These are phyloP conservation scores for Maniola jurtina DNA, from an alignment of 1,140 invertebrate genomes.

Conservation along the genomic window DNA sequence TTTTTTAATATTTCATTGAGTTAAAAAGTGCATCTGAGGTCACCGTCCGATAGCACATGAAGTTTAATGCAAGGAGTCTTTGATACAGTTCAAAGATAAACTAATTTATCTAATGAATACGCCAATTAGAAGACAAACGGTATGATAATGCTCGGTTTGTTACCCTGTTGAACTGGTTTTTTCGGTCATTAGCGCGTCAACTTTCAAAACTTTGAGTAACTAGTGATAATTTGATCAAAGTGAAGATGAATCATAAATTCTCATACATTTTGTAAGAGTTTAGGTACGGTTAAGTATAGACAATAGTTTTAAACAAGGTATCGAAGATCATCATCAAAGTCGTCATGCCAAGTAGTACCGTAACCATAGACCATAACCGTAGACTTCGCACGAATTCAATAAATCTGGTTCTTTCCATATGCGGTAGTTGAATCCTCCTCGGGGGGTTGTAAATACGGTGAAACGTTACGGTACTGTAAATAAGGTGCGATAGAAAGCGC, in stretches of 20 bases:
- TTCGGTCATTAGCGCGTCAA: neutral
- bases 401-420: neutral
- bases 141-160: constrained; percentile 12
- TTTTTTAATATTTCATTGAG: neutral
- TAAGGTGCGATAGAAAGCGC: constrained; percentile 26
- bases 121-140: constrained; percentile 27
- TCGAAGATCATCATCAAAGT: no score
- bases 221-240: constrained; percentile 4
- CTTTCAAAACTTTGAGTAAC: constrained; percentile 8
- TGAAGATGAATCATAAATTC: neutral
- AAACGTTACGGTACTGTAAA: neutral
- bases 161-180: constrained; percentile 6
- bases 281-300: no score
- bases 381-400: no score
- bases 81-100: constrained; percentile 26
- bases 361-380: neutral
- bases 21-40: constrained; percentile 14
- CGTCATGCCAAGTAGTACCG: no score
- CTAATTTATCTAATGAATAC: constrained; percentile 32
- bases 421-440: neutral
- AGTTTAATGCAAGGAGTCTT: constrained; percentile 26
- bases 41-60: constrained; percentile 22
- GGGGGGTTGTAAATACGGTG: neutral
- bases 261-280: neutral
- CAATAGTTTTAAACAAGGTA: no score